phyloP scores from a whole-genome alignment of 2,888 invertebrate genomes.

The Ophion obscuratus region DNA sequence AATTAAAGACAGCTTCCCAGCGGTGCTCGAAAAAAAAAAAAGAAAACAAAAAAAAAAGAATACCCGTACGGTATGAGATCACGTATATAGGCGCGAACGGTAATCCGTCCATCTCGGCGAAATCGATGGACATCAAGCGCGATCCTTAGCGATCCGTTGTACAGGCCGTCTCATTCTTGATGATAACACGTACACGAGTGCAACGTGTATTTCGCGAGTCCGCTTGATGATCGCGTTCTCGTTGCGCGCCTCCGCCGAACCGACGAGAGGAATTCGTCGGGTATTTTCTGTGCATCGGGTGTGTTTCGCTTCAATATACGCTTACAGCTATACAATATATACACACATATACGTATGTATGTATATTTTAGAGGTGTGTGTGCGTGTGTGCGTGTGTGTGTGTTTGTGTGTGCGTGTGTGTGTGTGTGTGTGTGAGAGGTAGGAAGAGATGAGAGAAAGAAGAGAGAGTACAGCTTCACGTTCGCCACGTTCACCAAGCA shows the following conservation, averaged over 20 bases:
- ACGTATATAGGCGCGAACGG: not conserved
- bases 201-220: not conserved
- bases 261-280: slow-evolving; percentile 28
- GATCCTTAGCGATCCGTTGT: slow-evolving; percentile 38
- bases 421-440: not conserved
- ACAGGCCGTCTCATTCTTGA: slow-evolving; percentile 37
- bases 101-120: not conserved
- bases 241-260: slow-evolving; percentile 8
- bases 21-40: not conserved
- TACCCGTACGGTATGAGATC: not conserved
- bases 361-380: too few species aligned
- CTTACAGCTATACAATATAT: too few species aligned
- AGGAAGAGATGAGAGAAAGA: slow-evolving; percentile 16
- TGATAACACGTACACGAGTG: slow-evolving; percentile 16
- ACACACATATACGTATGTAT: too few species aligned
- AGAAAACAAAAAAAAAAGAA: not conserved
- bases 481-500: slow-evolving; percentile 73
- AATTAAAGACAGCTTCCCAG: too few species aligned
- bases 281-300: slow-evolving; percentile 47
- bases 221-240: slow-evolving; percentile 14
- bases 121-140: slow-evolving; percentile 22
- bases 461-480: slow-evolving; percentile 37
- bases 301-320: slow-evolving; percentile 18
- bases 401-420: too few species aligned
- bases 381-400: too few species aligned